phyloP scores from a whole-genome alignment of 2,113 vertebrate genomes.

The Lichenostomus cassidix region DNA sequence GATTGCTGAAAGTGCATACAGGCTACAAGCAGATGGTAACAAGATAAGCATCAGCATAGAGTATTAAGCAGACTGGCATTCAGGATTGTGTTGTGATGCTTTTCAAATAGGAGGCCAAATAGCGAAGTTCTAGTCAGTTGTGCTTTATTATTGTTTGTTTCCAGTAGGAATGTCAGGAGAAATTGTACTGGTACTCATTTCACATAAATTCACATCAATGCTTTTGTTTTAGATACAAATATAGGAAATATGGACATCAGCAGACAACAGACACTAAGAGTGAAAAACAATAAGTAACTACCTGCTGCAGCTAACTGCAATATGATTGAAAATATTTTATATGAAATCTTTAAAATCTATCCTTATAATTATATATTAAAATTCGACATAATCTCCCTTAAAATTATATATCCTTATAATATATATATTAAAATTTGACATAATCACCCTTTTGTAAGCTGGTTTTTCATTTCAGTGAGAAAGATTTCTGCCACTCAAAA shows the following conservation, averaged over 20 bases:
- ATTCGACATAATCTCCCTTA: neutral
- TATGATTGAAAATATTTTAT: neutral
- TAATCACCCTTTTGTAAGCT: neutral
- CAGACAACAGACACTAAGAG: conserved; percentile 4
- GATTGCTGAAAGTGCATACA: neutral
- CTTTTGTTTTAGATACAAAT: conserved; percentile 58
- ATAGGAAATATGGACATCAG: neutral
- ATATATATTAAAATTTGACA: neutral
- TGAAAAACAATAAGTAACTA: conserved; percentile 64
- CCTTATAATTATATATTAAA: neutral
- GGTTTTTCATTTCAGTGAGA: neutral
- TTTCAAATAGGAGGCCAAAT: neutral
- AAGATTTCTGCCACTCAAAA: neutral
- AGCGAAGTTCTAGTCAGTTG: neutral
- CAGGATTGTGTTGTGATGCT: neutral
- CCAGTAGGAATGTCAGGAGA: neutral
- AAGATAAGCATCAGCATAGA: neutral
- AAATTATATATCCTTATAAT: neutral
- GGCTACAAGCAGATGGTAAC: neutral
- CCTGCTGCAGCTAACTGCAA: conserved; percentile 18
- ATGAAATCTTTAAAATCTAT: neutral
- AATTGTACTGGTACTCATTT: neutral
- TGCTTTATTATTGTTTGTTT: neutral
- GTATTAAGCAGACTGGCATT: neutral
- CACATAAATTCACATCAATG: neutral